Base-by-base conservation (phyloP, 2,888 invertebrate genomes). In the Lapara coniferarum region DNA sequence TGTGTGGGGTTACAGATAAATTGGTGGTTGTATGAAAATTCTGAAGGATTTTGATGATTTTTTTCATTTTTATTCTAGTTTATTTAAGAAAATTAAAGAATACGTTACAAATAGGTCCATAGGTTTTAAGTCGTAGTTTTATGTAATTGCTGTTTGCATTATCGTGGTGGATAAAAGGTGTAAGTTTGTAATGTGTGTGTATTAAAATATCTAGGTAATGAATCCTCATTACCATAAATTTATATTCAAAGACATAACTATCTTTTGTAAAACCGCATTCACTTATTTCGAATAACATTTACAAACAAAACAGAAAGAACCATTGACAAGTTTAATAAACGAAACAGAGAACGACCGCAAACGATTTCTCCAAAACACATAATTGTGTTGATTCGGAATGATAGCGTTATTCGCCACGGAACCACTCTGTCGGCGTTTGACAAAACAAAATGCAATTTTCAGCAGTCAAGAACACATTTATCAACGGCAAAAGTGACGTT, bases 401-500 rank as follows among this genome's bases (percentile, higher is more conserved):
- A 63, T 63, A 63, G 59, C 19, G 55, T 46, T 63, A 49, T 63
- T 63, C 49, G 19, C 16, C 46, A 67, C 51, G 52, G 52, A 53
- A 73, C 74, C 78, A 81, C 85, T 85, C 84, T 85, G 90, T 89
- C 90, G 91, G 90, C 88, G 49, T 83, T 81, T 83, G 79, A 82
- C 84, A 83, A 81, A 85, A 85, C 85, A 84, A 85, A 88, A 89
- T 88, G 89, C 87, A 88, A 91, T 91, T 87, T 86, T 82, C 86
- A 82, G 84, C 83, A 81, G 80, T 85, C 86, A 85, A 86, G 87
- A 89, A 87, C 86, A 86, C 93, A 93, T 93, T 93, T 92, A 93
- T 93, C 93, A 93, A 86, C 81, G 74, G 79, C 78, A 82, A 89
- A 93, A 92, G 90, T 93, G 93, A 93, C 93, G 91, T 89, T 88